Evolutionary conservation across 2,113 vertebrate species (phyloP).

Genomic region (Mus spicilegus): DNA sequence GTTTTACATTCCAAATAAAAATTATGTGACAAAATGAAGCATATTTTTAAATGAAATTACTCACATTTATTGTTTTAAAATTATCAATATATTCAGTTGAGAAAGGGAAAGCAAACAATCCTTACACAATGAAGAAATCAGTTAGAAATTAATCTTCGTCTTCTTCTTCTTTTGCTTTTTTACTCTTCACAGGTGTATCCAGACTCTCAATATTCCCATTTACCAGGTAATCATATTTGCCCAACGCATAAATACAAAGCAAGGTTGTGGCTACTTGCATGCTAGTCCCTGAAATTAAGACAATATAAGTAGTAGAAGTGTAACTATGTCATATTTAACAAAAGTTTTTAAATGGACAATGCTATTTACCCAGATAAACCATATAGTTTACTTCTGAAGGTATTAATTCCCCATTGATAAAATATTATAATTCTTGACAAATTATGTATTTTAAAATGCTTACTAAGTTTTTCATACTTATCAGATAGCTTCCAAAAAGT

Average conservation of each 20-base stretch:
- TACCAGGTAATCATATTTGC: fast-evolving
- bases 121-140: constrained; percentile 52
- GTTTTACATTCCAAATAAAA: constrained; percentile 5
- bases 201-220: too few relatives aligned
- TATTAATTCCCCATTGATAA: background rate
- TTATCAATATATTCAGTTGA: background rate
- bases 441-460: background rate
- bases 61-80: background rate
- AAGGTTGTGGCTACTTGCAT: background rate
- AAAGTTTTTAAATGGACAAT: background rate
- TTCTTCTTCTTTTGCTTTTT: too few relatives aligned
- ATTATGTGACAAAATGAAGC: background rate
- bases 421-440: background rate
- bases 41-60: background rate
- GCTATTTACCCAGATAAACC: background rate
- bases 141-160: background rate
- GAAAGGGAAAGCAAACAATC: background rate
- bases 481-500: background rate
- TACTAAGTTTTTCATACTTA: background rate
- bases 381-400: background rate
- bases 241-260: background rate
- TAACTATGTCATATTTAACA: background rate
- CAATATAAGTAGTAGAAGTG: background rate
- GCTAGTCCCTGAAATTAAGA: constrained; percentile 44
- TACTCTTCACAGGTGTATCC: too few relatives aligned